Conservation (phyloP, 2,797 vertebrate species). For the Delichon dasypus region DNA sequence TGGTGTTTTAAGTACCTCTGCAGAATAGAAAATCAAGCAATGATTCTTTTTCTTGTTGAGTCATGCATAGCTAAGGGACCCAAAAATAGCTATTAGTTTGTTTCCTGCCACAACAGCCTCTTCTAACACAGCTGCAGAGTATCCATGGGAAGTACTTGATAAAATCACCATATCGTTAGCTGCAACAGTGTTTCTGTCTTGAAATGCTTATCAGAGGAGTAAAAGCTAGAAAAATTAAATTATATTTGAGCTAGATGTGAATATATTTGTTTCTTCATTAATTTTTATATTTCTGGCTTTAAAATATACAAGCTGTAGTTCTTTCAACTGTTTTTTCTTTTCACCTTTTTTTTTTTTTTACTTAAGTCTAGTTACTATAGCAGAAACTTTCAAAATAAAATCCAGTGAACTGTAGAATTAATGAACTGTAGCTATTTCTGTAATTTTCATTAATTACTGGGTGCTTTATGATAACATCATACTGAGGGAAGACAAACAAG, state of each 20-base stretch:
- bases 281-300: not conserved
- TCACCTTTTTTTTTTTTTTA: not conserved
- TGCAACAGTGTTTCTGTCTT: not conserved
- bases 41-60: conserved; percentile 52
- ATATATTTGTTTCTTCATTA: not conserved
- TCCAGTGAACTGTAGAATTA: not conserved
- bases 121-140: conserved; percentile 47
- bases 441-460: not conserved
- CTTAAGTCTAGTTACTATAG: not conserved
- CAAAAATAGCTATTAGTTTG: conserved; percentile 23
- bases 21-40: conserved; percentile 60
- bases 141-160: conserved; percentile 34
- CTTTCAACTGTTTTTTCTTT: not conserved
- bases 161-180: conserved; percentile 39
- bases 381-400: not conserved
- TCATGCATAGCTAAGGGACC: conserved; percentile 2
- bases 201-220: not conserved
- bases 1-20: conserved; percentile 23
- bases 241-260: not conserved
- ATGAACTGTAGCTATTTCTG: not conserved
- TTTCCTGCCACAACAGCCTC: conserved; percentile 41
- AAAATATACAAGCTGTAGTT: not conserved
- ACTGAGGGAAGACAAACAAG: not conserved
- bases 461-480: not conserved
- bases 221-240: not conserved